Evolutionary conservation across 2,797 vertebrate genomes (phyloP).

Genomic region (Delichon dasypus): DNA sequence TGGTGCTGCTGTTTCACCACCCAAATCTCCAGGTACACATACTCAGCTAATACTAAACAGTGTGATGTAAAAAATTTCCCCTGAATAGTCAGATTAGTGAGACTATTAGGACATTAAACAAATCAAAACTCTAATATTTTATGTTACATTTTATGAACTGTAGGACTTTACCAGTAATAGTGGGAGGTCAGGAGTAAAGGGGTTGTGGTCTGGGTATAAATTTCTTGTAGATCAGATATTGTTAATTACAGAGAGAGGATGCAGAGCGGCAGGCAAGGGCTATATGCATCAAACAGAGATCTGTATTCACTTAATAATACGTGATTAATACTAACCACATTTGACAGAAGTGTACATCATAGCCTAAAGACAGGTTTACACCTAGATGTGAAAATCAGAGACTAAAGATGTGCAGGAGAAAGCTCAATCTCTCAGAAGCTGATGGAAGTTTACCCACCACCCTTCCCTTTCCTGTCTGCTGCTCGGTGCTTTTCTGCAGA

Average conservation of each 20-base stretch:
- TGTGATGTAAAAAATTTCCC: neutral
- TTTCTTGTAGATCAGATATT: neutral
- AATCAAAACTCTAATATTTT: neutral
- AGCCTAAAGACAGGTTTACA: neutral
- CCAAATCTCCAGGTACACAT: neutral
- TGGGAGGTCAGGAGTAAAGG: neutral
- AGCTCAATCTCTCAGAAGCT: neutral
- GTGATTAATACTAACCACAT: neutral
- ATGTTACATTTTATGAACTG: neutral
- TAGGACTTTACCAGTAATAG: neutral
- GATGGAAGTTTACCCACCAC: neutral
- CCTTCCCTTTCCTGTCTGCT: neutral
- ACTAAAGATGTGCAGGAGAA: neutral
- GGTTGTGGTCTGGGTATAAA: neutral
- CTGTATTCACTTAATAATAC: neutral
- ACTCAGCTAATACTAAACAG: neutral
- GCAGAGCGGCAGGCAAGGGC: neutral
- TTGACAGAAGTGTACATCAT: neutral
- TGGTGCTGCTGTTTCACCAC: neutral
- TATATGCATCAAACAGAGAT: neutral
- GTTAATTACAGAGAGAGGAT: neutral
- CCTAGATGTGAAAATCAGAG: neutral
- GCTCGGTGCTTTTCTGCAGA: neutral
- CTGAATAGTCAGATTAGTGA: neutral
- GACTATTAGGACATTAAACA: neutral